Conservation (phyloP, 2,888 invertebrate genomes). For the Diarsia brunnea region DNA sequence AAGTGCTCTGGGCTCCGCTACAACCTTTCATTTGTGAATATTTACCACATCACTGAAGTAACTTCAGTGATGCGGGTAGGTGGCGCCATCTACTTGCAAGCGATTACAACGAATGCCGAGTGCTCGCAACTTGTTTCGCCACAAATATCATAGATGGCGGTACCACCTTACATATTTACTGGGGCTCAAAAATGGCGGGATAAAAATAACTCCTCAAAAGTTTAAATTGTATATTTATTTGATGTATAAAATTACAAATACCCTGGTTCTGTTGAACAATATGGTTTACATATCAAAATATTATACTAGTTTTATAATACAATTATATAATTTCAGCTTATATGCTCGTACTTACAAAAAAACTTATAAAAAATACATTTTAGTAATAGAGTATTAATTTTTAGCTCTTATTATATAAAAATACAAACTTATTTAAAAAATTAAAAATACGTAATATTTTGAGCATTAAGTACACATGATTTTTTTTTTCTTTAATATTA, state of each 20-base stretch:
- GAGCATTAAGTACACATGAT: constrained; percentile 52
- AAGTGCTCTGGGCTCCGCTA: no score
- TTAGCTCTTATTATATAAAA: constrained; percentile 1
- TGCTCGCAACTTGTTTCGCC: neutral
- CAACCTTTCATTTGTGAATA: no score
- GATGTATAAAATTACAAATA: constrained; percentile 33
- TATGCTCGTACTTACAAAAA: neutral
- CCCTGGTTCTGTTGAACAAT: constrained; percentile 45
- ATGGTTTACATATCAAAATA: neutral
- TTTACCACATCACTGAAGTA: no score
- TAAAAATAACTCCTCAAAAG: neutral
- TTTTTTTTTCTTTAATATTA: neutral
- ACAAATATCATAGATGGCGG: neutral
- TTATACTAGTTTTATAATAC: neutral
- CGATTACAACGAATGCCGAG: neutral
- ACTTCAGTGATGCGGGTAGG: neutral
- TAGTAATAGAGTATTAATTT: no score
- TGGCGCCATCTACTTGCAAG: neutral
- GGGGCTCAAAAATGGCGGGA: neutral
- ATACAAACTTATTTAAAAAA: constrained; percentile 26
- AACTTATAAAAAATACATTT: constrained; percentile 8
- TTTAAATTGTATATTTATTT: constrained; percentile 43
- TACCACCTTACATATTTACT: neutral
- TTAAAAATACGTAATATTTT: constrained; percentile 28
- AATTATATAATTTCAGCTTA: neutral